Evolutionary conservation across 2,797 vertebrate species (phyloP).

Genomic region (Todus mexicanus): DNA sequence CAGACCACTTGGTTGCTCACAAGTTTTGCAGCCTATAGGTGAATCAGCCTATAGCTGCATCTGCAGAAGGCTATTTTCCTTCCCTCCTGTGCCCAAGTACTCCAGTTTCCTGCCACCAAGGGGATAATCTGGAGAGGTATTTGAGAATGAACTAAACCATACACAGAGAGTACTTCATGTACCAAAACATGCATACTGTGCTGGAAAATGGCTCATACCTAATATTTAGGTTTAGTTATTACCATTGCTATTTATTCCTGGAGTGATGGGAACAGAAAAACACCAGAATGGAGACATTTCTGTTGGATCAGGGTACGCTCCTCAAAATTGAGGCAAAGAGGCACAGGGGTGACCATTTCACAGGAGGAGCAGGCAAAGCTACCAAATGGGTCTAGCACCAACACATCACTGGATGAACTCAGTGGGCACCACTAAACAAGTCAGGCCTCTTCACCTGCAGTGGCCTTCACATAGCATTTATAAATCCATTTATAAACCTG

Average conservation of each 20-base stretch:
- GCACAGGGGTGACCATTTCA: not conserved
- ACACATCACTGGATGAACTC: not conserved
- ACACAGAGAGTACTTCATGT: not conserved
- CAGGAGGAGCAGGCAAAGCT: not conserved
- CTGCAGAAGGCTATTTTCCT: not conserved
- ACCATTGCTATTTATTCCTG: not conserved
- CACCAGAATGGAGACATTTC: not conserved
- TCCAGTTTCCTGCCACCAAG: not conserved
- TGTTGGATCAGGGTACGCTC: not conserved
- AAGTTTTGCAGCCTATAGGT: not conserved
- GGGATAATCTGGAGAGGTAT: not conserved
- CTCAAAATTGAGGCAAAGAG: not conserved
- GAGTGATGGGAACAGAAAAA: not conserved
- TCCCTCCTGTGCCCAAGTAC: not conserved
- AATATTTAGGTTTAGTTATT: not conserved
- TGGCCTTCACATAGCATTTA: not conserved
- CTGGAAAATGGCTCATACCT: not conserved
- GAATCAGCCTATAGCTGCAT: not conserved
- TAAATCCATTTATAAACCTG: not conserved
- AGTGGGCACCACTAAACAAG: not conserved
- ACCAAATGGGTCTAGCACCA: not conserved
- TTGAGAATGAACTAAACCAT: not conserved
- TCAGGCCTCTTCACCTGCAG: rapidly evolving
- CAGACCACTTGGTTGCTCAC: not conserved
- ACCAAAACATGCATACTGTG: rapidly evolving